Base-by-base conservation (phyloP, 1,140 invertebrate species). In the Drosophila subobscura region DNA sequence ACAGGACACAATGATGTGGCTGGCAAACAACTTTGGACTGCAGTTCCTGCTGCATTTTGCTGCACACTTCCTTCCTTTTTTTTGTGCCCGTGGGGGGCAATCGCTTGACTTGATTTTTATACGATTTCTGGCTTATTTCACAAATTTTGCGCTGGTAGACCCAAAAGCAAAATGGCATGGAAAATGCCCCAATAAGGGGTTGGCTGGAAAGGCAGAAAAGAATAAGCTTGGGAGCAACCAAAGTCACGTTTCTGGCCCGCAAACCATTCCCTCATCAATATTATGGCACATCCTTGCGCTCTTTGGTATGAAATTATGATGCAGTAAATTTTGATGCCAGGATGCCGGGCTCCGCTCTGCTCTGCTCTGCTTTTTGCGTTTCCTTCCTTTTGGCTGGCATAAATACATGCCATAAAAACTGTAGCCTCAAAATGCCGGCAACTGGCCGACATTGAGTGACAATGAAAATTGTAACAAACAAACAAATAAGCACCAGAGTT, bases 91-190 rank as follows among this genome's bases (percentile, higher is more conserved):
- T 49, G 37, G 4, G 12, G 29, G 29, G 50, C 7, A 23, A 52
- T 67, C 42, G 44, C 50, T 74, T 74, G 64, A 71, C 72, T 77
- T 81, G 81, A 85, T 85, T 85, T 85, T 88, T 72, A 77, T 85
- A 74, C 83, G 67, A 88, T 85, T 85, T 88, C 64, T 67, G 74
- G 77, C 77, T 81, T 88, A 85, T 85, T 85, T 80, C 74, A 81
- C 77, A 77, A 70, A 77, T 86, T 85, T 60, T 44, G 45, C 40
- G 33, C 44, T 25, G 20, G 23, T 4, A 20, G 27, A 16, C 59
- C 14, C 57, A 44, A 60, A 67, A 51, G 49, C 50, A n/a, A 55
- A 27, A 25, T 22, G 40, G 22, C 10, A 12, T 33, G 27, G 50
- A 23, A 55, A 55, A 44, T 16, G 53, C 5, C 29, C 7, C 7